Evolutionary conservation across 2,113 vertebrate species (phyloP), one percentile per base, ranked within the genome.

Genomic region (Cinclus mexicanus): DNA sequence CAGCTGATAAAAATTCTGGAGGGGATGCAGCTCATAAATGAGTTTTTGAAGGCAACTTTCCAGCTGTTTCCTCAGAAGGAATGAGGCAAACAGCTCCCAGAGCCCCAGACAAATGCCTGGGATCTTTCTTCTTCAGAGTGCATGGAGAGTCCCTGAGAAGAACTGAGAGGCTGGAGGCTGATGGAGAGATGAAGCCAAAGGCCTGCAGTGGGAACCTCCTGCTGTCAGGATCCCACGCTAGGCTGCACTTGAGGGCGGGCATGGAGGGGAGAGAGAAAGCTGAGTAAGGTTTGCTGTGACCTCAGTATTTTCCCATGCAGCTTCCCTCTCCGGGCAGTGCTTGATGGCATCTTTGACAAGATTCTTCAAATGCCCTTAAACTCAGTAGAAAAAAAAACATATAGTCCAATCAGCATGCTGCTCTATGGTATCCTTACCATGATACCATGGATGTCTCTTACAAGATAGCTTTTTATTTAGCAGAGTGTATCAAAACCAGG

Each of bases 191-290:
- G 93, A 67, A 94, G 94, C 94, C 94, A 95, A 94, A 86, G 95
- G 60, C 76, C 59, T 56, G 46, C 70, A 95, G 88, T 97, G 96
- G 95, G 96, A 97, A 96, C 57, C 94, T 97, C 83, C 90, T 91
- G 90, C 77, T 94, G 89, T 95, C 69, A 92, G 95, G 81, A 96
- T 97, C 96, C 95, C 96, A 97, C 80, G 77, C 97, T 95, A 87
- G 76, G 47, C 69, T 23, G 60, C 80, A 33, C 65, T 42, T 35
- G 76, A 87, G 64, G 71, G 83, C 60, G 0, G 59, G 68, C 95
- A 83, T n/a, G 64, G 52, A 86, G 19, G 42, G 28, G 55, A 91
- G 59, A 74, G 64, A 37, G n/a, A 63, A 41, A 79, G 82, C 76
- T 78, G 65, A 75, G 56, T 72, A 55, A 87, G 79, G 79, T 86